A percentile compares a stretch with the other conserved stretches of the same genome.
Evolutionary conservation across 2,797 vertebrate species (phyloP).

Genomic region (Xerus rutilus): DNA sequence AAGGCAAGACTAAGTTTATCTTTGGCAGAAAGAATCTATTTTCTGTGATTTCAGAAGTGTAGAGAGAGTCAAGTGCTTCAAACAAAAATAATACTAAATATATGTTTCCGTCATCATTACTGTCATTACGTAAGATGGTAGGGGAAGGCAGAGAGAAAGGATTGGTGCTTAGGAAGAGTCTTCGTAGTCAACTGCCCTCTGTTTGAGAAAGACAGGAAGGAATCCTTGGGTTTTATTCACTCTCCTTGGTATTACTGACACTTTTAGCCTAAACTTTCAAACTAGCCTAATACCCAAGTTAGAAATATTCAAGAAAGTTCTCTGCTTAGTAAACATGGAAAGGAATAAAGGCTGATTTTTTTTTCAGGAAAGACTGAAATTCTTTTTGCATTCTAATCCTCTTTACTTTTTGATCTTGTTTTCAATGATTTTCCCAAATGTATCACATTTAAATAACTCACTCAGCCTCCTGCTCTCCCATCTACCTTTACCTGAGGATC

Average conservation of each 20-base stretch:
- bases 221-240: not conserved
- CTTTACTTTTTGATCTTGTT: conserved; percentile 39
- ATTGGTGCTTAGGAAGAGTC: not conserved
- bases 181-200: not conserved
- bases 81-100: not conserved
- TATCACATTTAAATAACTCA: conserved; percentile 20
- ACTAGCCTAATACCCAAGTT: not conserved
- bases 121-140: not conserved
- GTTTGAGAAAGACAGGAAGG: not conserved
- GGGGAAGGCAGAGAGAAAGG: not conserved
- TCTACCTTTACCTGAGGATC: not conserved
- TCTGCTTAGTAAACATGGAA: not conserved
- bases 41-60: conserved; percentile 7
- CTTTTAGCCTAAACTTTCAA: not conserved
- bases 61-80: conserved; percentile 12
- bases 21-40: not conserved
- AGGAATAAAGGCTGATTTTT: not conserved
- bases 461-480: not conserved
- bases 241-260: not conserved
- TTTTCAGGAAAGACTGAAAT: not conserved
- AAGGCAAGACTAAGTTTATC: conserved; percentile 14
- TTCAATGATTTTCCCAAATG: not conserved
- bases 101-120: not conserved
- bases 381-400: not conserved
- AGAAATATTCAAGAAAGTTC: not conserved